Conservation (phyloP, 1,140 invertebrate genomes). For the Drosophila serrata region DNA sequence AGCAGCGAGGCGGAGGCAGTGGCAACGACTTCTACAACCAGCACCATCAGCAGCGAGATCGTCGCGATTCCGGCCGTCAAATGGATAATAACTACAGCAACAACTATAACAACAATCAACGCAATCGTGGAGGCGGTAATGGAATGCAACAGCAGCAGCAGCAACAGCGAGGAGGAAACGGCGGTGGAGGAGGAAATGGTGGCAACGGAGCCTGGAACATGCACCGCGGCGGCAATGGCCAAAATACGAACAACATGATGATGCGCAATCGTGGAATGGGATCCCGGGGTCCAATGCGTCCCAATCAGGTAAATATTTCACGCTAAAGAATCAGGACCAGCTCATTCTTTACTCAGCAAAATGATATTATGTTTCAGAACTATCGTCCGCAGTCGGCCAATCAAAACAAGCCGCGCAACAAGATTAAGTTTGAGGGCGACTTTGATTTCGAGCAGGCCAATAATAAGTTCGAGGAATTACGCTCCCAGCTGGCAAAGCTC, state of each 20-base stretch:
- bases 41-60: conserved; percentile 69
- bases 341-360: neutral
- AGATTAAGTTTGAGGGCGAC: conserved; percentile 75
- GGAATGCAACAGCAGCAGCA: conserved; percentile 65
- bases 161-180: conserved; percentile 33
- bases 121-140: conserved; percentile 60
- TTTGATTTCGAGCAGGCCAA: conserved; percentile 97
- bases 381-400: conserved; percentile 76
- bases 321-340: neutral
- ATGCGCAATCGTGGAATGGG: conserved; percentile 75
- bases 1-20: conserved; percentile 56
- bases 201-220: conserved; percentile 72
- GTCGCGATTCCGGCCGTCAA: conserved; percentile 78
- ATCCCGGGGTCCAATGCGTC: conserved; percentile 69
- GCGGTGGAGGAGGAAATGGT: conserved; percentile 44
- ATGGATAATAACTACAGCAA: conserved; percentile 83
- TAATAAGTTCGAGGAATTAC: conserved; percentile 97
- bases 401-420: conserved; percentile 74
- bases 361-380: conserved; percentile 43
- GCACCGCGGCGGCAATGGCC: conserved; percentile 67
- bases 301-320: conserved; percentile 72
- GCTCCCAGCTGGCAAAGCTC: conserved; percentile 93
- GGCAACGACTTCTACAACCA: conserved; percentile 79
- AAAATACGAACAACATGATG: conserved; percentile 78
- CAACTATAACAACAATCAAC: conserved; percentile 81